These are phyloP conservation scores for Caerostris darwini DNA, from an alignment of 1,140 invertebrate genomes.

Conservation along the genomic window DNA sequence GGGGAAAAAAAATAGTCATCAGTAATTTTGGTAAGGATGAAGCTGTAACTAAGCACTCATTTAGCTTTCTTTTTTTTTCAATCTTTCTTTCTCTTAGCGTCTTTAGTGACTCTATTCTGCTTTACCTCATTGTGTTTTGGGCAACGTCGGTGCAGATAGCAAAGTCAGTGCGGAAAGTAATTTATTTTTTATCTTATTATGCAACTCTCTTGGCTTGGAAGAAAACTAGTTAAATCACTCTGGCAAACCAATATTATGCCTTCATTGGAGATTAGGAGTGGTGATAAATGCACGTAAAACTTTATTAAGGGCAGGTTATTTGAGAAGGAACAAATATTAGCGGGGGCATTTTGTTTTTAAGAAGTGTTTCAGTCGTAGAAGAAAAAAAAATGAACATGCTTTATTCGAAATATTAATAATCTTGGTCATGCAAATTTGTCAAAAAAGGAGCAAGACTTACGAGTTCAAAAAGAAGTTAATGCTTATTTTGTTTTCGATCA, in stretches of 20 bases:
- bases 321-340: background rate
- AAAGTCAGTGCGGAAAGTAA: conserved; percentile 50
- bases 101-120: conserved; percentile 33
- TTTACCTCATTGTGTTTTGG: conserved; percentile 63
- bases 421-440: too few species aligned
- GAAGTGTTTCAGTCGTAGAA: too few species aligned
- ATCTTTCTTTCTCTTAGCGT: background rate
- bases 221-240: conserved; percentile 21
- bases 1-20: conserved; percentile 16
- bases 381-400: too few species aligned
- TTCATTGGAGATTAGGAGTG: background rate
- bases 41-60: conserved; percentile 54
- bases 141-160: conserved; percentile 24
- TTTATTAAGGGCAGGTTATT: background rate
- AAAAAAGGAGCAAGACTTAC: too few species aligned
- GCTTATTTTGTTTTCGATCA: too few species aligned
- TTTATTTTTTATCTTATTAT: conserved; percentile 58
- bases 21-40: conserved; percentile 65
- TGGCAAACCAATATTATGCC: conserved; percentile 15
- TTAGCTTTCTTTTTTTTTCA: conserved; percentile 30
- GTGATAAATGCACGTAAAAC: background rate
- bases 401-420: too few species aligned
- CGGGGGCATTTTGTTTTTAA: too few species aligned
- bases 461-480: too few species aligned
- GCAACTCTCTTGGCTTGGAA: background rate